Percentiles rank a stretch among this genome's conserved stretches.
Conservation (phyloP, 2,797 vertebrate genomes). For the Diceros bicornis region DNA sequence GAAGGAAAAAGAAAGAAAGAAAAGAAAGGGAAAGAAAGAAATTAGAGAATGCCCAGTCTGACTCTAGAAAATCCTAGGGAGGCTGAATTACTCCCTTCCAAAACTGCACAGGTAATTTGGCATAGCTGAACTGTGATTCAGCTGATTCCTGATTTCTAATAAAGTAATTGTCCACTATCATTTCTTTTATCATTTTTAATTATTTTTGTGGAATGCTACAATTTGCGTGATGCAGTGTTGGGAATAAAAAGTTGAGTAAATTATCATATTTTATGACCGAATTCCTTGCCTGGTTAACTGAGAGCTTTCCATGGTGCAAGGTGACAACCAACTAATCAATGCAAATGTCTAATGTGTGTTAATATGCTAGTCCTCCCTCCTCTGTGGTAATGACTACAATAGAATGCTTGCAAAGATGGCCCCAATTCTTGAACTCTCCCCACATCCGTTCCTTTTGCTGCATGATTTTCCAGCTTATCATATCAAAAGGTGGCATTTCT, state of each 20-base stretch:
- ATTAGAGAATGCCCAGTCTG: neutral
- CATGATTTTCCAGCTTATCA: neutral
- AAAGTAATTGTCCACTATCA: constrained; percentile 19
- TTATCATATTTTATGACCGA: constrained; percentile 53
- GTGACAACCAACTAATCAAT: neutral
- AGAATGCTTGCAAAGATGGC: neutral
- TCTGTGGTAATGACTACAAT: neutral
- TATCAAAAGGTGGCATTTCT: neutral
- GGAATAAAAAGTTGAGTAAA: constrained; percentile 50
- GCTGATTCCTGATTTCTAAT: neutral
- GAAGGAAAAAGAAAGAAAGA: too few species aligned
- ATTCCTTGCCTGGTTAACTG: constrained; percentile 51
- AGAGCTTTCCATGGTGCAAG: neutral
- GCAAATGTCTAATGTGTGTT: neutral
- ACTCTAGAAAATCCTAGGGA: neutral
- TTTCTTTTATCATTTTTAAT: constrained; percentile 46
- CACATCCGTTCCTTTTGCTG: neutral
- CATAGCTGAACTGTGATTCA: neutral
- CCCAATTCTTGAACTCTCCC: neutral
- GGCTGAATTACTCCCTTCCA: neutral
- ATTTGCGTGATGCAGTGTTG: constrained; percentile 26
- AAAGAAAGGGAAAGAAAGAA: too few species aligned
- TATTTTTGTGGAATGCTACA: constrained; percentile 37
- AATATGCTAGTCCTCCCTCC: neutral
- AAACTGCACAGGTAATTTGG: neutral